Conservation (phyloP, 2,113 vertebrate genomes). For the Sebastes fasciatus region DNA sequence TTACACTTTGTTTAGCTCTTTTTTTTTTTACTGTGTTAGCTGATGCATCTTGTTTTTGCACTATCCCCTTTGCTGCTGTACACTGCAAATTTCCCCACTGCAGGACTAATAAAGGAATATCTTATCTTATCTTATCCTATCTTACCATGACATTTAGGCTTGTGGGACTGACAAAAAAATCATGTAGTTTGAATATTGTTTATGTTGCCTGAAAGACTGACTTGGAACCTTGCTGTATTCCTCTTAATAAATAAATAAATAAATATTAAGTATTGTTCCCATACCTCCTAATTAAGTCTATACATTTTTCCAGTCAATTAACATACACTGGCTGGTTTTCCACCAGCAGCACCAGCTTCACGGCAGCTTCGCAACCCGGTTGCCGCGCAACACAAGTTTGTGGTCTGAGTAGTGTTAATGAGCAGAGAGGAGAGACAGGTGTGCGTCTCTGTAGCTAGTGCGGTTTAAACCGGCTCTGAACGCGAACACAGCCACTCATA, state of each 20-base stretch:
- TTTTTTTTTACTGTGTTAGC: too few relatives aligned
- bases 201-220: too few relatives aligned
- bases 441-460: background rate
- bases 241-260: background rate
- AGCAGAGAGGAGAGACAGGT: slow-evolving; percentile 43
- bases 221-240: background rate
- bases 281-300: too few relatives aligned
- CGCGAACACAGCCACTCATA: fast-evolving
- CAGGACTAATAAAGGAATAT: too few relatives aligned
- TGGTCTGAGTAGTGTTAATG: slow-evolving; percentile 11
- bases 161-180: background rate
- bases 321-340: background rate
- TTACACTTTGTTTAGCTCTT: too few relatives aligned
- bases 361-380: slow-evolving; percentile 47
- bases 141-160: background rate
- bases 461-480: background rate
- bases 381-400: slow-evolving; percentile 43
- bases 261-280: background rate
- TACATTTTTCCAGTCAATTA: background rate
- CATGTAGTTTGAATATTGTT: background rate
- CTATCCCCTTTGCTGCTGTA: too few relatives aligned
- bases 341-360: slow-evolving; percentile 32
- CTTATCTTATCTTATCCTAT: too few relatives aligned
- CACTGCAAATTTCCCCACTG: too few relatives aligned
- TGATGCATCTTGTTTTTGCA: too few relatives aligned